A percentile compares a stretch with the other conserved stretches of the same genome.
phyloP scores from a whole-genome alignment of 2,113 vertebrate species.

The Dicrurus megarhynchus region DNA sequence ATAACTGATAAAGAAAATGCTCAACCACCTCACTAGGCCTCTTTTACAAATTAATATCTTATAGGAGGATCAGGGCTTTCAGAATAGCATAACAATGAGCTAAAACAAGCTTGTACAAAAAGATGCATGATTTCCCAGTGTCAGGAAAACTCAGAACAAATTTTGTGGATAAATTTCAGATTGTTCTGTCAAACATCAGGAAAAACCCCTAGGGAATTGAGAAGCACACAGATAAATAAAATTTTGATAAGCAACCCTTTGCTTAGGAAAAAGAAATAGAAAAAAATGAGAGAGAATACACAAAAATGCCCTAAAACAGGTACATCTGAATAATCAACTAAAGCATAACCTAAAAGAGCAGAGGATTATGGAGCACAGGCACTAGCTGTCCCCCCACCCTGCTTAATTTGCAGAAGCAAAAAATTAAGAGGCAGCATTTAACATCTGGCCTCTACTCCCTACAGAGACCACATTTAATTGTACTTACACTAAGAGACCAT shows the following conservation, averaged over 20 bases:
- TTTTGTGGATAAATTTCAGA: background rate
- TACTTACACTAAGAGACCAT: background rate
- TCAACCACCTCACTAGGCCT: background rate
- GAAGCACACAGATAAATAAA: background rate
- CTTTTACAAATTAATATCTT: background rate
- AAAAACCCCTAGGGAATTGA: rapidly evolving
- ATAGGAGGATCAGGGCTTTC: background rate
- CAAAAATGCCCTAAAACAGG: background rate
- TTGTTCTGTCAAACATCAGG: background rate
- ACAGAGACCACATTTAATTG: background rate
- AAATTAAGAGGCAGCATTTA: background rate
- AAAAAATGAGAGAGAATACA: background rate
- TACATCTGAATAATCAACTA: background rate
- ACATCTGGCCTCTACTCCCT: background rate
- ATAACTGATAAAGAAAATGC: background rate
- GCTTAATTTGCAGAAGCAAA: background rate
- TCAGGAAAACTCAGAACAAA: background rate
- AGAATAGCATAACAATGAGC: background rate
- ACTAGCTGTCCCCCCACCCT: background rate
- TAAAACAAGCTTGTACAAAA: background rate
- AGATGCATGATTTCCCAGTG: background rate
- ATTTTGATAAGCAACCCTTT: background rate
- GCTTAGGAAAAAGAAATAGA: background rate
- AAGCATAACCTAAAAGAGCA: background rate
- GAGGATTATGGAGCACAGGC: background rate